Percentiles rank a stretch among this genome's conserved stretches.
These are phyloP conservation scores for Uria lomvia DNA, from an alignment of 2,113 vertebrate species.

Conservation along the genomic window DNA sequence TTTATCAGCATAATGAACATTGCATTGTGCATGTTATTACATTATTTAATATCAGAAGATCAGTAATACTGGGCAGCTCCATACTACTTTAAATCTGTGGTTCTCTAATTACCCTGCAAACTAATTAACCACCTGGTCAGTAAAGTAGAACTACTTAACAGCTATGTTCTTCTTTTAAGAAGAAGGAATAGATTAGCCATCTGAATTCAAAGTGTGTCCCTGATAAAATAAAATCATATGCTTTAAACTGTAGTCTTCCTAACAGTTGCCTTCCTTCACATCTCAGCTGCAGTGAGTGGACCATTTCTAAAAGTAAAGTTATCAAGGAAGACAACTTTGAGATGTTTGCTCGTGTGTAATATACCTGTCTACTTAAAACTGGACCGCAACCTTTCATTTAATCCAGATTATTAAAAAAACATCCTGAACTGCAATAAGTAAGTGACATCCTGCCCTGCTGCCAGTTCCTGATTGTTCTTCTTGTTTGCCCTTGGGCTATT, in stretches of 20 bases:
- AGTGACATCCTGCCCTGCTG: neutral
- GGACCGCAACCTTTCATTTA: neutral
- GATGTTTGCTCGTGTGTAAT: neutral
- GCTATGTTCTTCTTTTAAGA: neutral
- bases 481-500: neutral
- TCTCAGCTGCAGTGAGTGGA: neutral
- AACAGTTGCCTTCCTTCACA: neutral
- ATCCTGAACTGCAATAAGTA: neutral
- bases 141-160: neutral
- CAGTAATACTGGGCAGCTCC: neutral
- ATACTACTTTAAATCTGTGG: neutral
- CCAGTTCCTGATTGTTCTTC: neutral
- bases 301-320: neutral
- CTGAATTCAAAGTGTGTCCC: neutral
- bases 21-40: neutral
- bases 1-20: neutral
- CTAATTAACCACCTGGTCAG: neutral
- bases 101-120: neutral
- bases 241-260: neutral
- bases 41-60: neutral
- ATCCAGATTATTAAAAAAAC: neutral
- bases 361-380: neutral
- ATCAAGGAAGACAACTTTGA: neutral
- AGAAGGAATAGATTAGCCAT: neutral
- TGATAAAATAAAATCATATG: neutral